Evolutionary conservation across 2,888 invertebrate species (phyloP).

Genomic region (Carterocephalus palaemon): DNA sequence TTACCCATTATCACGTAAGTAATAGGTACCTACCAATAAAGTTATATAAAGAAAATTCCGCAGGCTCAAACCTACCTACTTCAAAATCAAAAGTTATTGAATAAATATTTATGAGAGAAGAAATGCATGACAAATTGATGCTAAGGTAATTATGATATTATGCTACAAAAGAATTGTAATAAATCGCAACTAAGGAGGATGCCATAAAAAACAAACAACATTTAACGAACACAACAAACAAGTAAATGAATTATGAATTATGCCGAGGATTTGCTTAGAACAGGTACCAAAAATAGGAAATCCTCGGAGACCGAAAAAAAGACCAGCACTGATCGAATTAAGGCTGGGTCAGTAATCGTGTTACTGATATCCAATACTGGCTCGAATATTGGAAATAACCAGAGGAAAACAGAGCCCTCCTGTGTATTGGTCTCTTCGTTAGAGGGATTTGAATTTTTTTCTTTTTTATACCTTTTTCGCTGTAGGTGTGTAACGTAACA

Average conservation of each 20-base stretch:
- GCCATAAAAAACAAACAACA: not conserved
- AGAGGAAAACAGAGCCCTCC: conserved; percentile 67
- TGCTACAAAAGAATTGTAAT: too few relatives aligned
- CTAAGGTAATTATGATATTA: too few relatives aligned
- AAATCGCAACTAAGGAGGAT: not conserved
- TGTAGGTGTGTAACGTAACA: conserved; percentile 68
- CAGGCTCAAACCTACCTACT: too few relatives aligned
- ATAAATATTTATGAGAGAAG: too few relatives aligned
- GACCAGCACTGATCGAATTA: conserved; percentile 71
- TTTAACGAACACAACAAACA: conserved; percentile 8
- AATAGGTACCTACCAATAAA: too few relatives aligned
- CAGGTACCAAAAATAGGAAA: conserved; percentile 42
- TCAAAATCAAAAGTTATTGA: too few relatives aligned
- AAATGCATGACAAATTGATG: too few relatives aligned
- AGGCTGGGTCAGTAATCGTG: conserved; percentile 75
- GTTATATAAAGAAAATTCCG: too few relatives aligned
- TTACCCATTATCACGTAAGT: too few relatives aligned
- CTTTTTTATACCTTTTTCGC: conserved; percentile 45
- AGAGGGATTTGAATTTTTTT: conserved; percentile 70
- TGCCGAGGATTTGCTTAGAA: conserved; percentile 38
- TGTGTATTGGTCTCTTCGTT: conserved; percentile 73
- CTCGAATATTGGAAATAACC: conserved; percentile 64
- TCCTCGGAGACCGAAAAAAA: conserved; percentile 53
- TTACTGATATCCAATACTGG: conserved; percentile 75
- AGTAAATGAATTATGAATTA: conserved; percentile 33